phyloP scores from a whole-genome alignment of 2,113 vertebrate species.

The Thunnus thynnus region DNA sequence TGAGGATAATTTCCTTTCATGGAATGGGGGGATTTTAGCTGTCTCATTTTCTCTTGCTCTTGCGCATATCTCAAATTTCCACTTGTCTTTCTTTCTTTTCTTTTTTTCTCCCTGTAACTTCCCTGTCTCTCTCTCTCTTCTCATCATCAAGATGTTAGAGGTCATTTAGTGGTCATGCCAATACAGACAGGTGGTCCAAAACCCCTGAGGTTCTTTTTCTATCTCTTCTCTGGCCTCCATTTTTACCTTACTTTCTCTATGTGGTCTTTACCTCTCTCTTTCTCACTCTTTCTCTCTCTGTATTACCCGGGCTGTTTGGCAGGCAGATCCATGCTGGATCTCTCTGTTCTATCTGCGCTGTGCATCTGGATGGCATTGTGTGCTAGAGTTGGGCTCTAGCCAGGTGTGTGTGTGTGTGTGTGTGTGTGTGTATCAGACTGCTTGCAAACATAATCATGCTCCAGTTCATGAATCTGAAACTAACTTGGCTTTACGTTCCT shows the following conservation, averaged over 20 bases:
- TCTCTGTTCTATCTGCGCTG: slow-evolving; percentile 74
- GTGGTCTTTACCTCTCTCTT: slow-evolving; percentile 25
- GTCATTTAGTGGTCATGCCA: slow-evolving; percentile 67
- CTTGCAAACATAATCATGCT: slow-evolving; percentile 60
- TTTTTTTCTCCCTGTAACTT: slow-evolving; percentile 11
- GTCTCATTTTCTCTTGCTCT: slow-evolving; percentile 68
- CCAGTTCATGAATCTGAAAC: slow-evolving; percentile 68
- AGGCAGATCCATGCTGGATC: slow-evolving; percentile 70
- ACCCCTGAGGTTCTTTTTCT: slow-evolving; percentile 61
- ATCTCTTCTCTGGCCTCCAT: slow-evolving; percentile 36
- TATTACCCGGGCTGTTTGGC: slow-evolving; percentile 72
- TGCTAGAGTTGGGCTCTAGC: slow-evolving; percentile 72
- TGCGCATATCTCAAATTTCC: slow-evolving; percentile 42
- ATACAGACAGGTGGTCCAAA: slow-evolving; percentile 72
- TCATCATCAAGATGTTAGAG: slow-evolving; percentile 55
- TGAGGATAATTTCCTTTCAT: slow-evolving; percentile 82
- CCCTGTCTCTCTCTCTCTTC: not conserved
- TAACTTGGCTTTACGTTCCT: slow-evolving; percentile 61
- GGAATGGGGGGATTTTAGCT: slow-evolving; percentile 74
- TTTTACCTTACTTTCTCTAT: slow-evolving; percentile 35
- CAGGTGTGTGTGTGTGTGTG: slow-evolving; percentile 56
- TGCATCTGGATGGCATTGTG: slow-evolving; percentile 83
- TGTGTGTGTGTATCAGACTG: slow-evolving; percentile 29
- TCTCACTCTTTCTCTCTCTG: slow-evolving; percentile 26
- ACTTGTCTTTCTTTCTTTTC: slow-evolving; percentile 6